phyloP scores from a whole-genome alignment of 2,888 invertebrate species.

The Pyrochroa serraticornis region DNA sequence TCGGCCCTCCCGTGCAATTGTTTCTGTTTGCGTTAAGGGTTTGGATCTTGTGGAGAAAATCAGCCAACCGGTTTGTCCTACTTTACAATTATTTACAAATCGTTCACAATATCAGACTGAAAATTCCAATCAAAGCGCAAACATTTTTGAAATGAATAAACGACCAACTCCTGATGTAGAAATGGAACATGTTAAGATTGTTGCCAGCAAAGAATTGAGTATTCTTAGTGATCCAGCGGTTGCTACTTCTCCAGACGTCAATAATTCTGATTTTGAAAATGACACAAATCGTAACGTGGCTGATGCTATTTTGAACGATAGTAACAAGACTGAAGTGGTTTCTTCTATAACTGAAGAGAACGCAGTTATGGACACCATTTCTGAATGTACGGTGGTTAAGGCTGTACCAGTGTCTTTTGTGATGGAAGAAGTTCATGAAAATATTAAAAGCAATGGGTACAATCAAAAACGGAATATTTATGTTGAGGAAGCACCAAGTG shows the following conservation, averaged over 20 bases:
- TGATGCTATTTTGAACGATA: neutral
- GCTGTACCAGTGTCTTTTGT: neutral
- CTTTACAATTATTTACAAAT: neutral
- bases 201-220: neutral
- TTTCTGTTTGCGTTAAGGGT: neutral
- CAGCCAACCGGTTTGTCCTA: slow-evolving; percentile 1
- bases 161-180: neutral
- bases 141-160: neutral
- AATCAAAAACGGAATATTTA: too few relatives aligned
- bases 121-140: neutral
- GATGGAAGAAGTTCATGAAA: too few relatives aligned
- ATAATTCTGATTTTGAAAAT: neutral
- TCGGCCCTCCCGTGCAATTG: neutral
- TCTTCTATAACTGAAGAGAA: neutral
- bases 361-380: neutral
- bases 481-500: too few relatives aligned
- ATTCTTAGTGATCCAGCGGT: neutral
- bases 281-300: neutral
- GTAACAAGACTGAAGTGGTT: neutral
- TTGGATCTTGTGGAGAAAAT: neutral
- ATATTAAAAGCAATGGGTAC: too few relatives aligned
- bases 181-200: neutral
- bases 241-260: neutral
- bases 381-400: neutral
- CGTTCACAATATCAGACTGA: neutral